Conservation (phyloP, 2,113 vertebrate genomes). For the Amblyornis subalaris region DNA sequence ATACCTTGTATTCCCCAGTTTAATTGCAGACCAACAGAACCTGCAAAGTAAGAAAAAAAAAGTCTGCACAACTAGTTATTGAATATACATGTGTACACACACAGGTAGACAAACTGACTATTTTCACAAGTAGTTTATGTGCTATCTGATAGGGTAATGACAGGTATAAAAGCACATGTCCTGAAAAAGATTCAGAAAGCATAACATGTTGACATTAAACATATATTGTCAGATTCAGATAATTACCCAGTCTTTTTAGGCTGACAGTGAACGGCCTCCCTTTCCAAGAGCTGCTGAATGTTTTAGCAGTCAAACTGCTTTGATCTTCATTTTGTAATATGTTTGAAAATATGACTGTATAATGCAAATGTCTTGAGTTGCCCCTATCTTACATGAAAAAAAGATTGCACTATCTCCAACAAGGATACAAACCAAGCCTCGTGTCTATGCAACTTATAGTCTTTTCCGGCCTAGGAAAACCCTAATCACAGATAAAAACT, state of each 20-base stretch:
- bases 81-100: neutral
- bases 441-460: neutral
- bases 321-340: neutral
- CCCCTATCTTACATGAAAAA: neutral
- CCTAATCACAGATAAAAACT: neutral
- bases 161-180: neutral
- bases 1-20: constrained; percentile 8
- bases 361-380: neutral
- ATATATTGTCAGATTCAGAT: neutral
- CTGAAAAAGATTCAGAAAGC: neutral
- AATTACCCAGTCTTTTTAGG: neutral
- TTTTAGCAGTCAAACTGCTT: neutral
- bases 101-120: neutral
- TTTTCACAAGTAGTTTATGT: constrained; percentile 11
- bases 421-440: neutral
- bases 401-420: neutral
- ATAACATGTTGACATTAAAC: neutral
- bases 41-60: constrained; percentile 2
- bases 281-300: neutral
- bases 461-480: neutral
- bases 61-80: constrained; percentile 37
- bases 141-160: neutral
- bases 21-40: constrained; percentile 20
- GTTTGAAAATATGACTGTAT: neutral
- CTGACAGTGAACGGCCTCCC: rapidly evolving